These are phyloP conservation scores for Python bivittatus DNA, from an alignment of 2,113 vertebrate species.

Conservation along the genomic window DNA sequence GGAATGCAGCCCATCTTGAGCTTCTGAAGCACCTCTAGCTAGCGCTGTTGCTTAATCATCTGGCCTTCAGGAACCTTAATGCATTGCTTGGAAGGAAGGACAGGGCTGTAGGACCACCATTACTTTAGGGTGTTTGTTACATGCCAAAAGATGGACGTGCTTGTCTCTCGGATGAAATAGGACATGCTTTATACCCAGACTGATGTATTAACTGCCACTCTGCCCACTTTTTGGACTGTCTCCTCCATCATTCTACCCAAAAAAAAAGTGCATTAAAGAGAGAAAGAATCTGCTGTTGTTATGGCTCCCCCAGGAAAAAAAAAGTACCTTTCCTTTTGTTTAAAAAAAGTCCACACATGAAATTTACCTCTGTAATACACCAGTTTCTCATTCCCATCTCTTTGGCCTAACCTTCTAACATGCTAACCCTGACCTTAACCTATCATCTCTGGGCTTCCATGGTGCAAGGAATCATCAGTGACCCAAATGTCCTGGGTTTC, in stretches of 20 bases:
- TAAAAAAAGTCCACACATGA: no score
- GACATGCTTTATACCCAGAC: background rate
- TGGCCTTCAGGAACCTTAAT: slow-evolving; percentile 23
- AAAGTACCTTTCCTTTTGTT: no score
- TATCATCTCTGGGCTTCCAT: no score
- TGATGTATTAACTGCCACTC: background rate
- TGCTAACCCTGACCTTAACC: no score
- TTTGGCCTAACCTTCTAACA: no score
- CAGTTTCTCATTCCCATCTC: no score
- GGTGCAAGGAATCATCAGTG: no score
- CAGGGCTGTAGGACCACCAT: background rate
- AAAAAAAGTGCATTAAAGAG: no score
- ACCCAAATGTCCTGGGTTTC: no score
- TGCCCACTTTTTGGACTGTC: background rate
- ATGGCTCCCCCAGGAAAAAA: no score
- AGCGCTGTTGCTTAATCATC: background rate
- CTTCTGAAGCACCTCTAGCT: background rate
- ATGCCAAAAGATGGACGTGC: background rate
- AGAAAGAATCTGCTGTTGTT: no score
- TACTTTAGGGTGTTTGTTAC: background rate
- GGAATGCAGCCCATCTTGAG: background rate
- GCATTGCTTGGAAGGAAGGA: background rate
- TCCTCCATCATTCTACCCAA: background rate
- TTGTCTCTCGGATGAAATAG: background rate
- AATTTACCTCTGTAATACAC: no score